Conservation (phyloP, 2,113 vertebrate species). For the Candoia aspera region DNA sequence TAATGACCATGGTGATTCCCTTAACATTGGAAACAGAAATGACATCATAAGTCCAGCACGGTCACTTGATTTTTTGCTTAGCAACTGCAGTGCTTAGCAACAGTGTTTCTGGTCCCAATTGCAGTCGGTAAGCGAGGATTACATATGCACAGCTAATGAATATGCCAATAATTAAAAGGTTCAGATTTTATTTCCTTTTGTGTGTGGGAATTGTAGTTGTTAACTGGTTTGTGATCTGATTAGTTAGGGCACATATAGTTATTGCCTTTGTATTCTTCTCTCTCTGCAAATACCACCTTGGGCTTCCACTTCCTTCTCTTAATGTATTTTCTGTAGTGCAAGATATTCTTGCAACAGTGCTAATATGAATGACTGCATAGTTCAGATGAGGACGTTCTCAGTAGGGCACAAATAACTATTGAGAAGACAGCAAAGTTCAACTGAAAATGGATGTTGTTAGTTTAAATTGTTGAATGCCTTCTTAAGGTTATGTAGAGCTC, state of each 20-base stretch:
- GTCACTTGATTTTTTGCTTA: no score
- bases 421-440: constrained; percentile 28
- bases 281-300: background rate
- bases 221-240: background rate
- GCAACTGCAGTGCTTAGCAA: no score
- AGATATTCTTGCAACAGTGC: constrained; percentile 2
- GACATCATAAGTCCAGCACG: no score
- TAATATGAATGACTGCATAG: background rate
- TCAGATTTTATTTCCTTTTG: no score
- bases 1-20: no score
- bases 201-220: no score
- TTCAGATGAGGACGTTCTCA: constrained; percentile 51
- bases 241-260: constrained; percentile 17
- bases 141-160: no score
- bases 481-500: no score
- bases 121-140: no score
- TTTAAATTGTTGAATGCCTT: background rate
- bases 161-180: no score
- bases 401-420: constrained; percentile 54
- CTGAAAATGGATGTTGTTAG: background rate
- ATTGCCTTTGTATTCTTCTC: background rate
- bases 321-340: constrained; percentile 11
- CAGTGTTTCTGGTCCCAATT: no score
- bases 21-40: no score
- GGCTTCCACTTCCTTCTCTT: background rate